phyloP scores from a whole-genome alignment of 2,113 vertebrate species.

The Amazona guildingii region DNA sequence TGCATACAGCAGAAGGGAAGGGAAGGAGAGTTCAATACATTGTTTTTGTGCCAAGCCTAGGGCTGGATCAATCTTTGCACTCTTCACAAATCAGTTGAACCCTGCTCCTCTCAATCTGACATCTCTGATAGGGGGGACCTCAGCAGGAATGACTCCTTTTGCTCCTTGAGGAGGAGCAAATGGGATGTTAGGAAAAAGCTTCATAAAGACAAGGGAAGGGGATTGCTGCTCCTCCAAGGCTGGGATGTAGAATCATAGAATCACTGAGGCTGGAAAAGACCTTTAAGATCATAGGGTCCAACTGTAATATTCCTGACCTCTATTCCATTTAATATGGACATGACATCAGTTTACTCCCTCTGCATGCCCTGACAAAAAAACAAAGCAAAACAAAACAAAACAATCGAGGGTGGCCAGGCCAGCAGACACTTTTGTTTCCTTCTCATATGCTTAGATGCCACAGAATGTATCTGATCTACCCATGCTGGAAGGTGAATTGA shows the following conservation, averaged over 20 bases:
- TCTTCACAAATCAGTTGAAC: not conserved
- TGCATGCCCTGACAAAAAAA: not conserved
- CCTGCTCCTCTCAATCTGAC: not conserved
- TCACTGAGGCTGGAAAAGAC: not conserved
- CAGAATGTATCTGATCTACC: not conserved
- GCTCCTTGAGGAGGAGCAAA: not conserved
- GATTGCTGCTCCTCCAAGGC: not conserved
- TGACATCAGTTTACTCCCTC: not conserved
- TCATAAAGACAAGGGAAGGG: not conserved
- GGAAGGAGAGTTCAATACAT: not conserved
- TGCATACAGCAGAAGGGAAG: not conserved
- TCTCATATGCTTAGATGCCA: not conserved
- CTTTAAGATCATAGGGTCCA: not conserved
- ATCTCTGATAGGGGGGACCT: not conserved
- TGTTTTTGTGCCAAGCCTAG: not conserved
- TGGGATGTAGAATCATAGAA: not conserved
- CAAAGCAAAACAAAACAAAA: not conserved
- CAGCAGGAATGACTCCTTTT: not conserved
- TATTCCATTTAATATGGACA: not conserved
- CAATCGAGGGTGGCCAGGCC: not conserved
- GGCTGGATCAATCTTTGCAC: not conserved
- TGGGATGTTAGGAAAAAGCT: not conserved
- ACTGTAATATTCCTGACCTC: not conserved
- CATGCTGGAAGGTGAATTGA: not conserved
- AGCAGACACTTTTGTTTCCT: not conserved